Evolutionary conservation across 2,113 vertebrate species (phyloP), one percentile per base, ranked within the genome.

Genomic region (Seriola aureovittata): DNA sequence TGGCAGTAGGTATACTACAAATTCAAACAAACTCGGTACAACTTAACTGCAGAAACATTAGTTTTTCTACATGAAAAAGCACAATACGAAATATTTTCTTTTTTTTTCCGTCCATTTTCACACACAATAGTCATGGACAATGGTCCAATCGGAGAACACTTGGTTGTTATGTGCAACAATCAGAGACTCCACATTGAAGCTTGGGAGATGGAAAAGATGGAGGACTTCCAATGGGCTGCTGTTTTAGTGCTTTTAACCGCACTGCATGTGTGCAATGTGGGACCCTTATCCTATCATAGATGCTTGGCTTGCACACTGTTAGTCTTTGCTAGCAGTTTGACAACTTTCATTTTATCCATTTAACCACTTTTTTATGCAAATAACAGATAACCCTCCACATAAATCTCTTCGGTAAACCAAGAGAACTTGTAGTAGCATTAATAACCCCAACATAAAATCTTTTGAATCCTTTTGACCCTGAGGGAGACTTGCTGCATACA

Each of bases 41-140:
- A 10, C 14, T 59, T 65, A 65, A 64, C 55, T 38, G 40, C 0
- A 12, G 42, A n/a, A 65, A 32, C 48, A 73, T 7, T 46, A 32
- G 9, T 71, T 78, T 72, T 74, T 74, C 78, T 48, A 67, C 68
- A 71, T 44, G 60, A 81, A 63, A 54, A 48, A 78, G 38, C 3
- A 7, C 0, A 10, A 9, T 55, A 29, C 2, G 2, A 29, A 29
- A 29, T 29, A 29, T 29, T 29, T 29, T 29, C 29, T 29, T 29
- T 29, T 29, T 29, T 29, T 29, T 54, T 55, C 72, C 25, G 8
- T 81, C 44, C 44, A 78, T 46, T 74, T 82, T 88, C 64, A 84
- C 80, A 84, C 80, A 83, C 38, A 59, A 65, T 3, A 71, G 54
- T 34, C 40, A 58, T 2, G 5, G 42, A 12, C 57, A 75, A 64